A percentile compares a stretch with the other conserved stretches of the same genome.
These are phyloP conservation scores for Stomatorhinus ivindoensis DNA, from an alignment of 2,113 vertebrate genomes.

Conservation along the genomic window DNA sequence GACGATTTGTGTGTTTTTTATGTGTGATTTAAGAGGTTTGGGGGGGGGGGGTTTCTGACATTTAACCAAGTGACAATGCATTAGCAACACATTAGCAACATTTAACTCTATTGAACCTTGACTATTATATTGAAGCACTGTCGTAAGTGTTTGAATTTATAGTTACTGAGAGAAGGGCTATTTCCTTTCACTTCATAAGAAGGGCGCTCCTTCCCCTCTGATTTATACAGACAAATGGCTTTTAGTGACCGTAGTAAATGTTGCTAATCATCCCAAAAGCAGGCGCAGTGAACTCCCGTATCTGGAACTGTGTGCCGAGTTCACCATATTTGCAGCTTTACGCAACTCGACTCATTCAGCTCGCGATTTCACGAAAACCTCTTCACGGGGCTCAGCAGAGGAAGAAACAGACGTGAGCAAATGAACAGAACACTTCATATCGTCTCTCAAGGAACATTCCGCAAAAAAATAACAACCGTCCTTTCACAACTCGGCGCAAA, in stretches of 20 bases:
- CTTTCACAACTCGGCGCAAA: background rate
- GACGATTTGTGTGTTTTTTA: background rate
- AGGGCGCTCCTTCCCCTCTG: background rate
- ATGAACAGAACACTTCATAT: background rate
- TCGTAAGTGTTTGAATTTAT: background rate
- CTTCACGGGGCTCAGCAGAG: background rate
- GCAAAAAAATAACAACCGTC: background rate
- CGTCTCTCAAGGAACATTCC: conserved; percentile 3
- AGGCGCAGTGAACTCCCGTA: background rate
- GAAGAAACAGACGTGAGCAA: background rate
- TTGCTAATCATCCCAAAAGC: background rate
- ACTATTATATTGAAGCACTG: background rate
- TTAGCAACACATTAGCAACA: background rate
- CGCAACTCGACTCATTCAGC: background rate
- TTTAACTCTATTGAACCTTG: background rate
- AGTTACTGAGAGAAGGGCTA: background rate
- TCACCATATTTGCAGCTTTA: background rate
- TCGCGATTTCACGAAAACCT: background rate
- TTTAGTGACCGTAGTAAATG: background rate
- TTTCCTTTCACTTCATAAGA: background rate
- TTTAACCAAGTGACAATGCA: background rate
- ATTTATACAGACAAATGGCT: background rate
- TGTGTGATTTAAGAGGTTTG: background rate
- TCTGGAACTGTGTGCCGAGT: background rate
- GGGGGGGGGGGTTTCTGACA: background rate